Conservation (phyloP, 2,113 vertebrate genomes). For the Oncorhynchus mykiss region DNA sequence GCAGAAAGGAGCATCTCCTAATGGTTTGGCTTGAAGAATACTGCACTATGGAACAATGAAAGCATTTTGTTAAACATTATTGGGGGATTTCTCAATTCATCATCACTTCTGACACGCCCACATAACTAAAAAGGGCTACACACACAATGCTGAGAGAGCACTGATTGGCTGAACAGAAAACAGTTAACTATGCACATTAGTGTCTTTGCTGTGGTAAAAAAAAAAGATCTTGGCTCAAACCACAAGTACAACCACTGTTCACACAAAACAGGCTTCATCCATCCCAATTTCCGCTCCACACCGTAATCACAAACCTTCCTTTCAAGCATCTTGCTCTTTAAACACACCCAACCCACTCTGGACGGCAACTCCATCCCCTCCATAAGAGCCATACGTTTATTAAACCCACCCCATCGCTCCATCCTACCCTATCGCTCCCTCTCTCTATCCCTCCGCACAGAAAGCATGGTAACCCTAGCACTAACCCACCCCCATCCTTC, state of each 20-base stretch:
- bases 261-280: not conserved
- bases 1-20: too few species aligned
- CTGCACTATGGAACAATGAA: too few species aligned
- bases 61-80: too few species aligned
- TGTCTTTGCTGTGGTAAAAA: slow-evolving; percentile 10
- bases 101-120: not conserved
- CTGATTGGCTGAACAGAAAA: not conserved
- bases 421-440: not conserved
- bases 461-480: not conserved
- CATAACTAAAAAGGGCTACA: not conserved
- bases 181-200: slow-evolving; percentile 16
- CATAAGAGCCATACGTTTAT: too few species aligned
- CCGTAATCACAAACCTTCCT: not conserved
- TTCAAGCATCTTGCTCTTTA: not conserved
- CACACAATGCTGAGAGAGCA: not conserved
- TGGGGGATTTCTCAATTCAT: not conserved
- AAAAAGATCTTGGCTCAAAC: slow-evolving; percentile 12
- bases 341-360: not conserved
- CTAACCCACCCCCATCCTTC: not conserved
- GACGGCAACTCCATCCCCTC: too few species aligned
- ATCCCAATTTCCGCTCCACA: not conserved
- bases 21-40: too few species aligned
- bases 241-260: not conserved
- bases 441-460: too few species aligned
- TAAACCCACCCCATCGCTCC: not conserved